Evolutionary conservation across 2,113 vertebrate species (phyloP), one percentile per base, ranked within the genome.

Genomic region (Seriola rivoliana): DNA sequence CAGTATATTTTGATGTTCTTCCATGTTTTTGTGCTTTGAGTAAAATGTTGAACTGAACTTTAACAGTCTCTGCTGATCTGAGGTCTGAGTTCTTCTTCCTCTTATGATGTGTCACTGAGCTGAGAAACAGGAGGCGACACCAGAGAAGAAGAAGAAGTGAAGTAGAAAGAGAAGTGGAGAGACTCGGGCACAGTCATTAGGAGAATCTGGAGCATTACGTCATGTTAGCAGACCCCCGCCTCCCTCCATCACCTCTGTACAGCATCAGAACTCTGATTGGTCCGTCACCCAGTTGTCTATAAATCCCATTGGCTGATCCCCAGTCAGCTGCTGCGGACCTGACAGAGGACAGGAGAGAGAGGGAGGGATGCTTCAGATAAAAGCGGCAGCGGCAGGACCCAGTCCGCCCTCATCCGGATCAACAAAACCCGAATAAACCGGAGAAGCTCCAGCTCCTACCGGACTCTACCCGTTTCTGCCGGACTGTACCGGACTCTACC

Each of bases 141-240:
- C 14, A 10, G 5, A 55, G 73, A 65, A 71, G 70, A 65, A 71
- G 70, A 75, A 60, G 70, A 59, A 34, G 21, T 8, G 9, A 57
- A 25, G 23, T 3, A 40, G 36, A 63, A 7, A 9, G 50, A 42
- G 38, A 38, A 38, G 38, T 3, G 38, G 38, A 42, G 40, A 52
- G 50, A 52, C 50, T 52, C 54, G 23, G 36, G 29, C 55, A 12
- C 52, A 55, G 58, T 79, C 78, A 82, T 66, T 1, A 58, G 54
- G 84, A 78, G 87, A 90, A 93, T 90, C 85, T 91, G 87, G 92
- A 91, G 90, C 91, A 94, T 94, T 91, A 94, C 92, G 89, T 93
- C 92, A 94, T 91, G 65, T 13, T 38, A 12, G 8, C 19, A 5
- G 19, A 23, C 23, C 44, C 67, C 66, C 73, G 17, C 32, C 17